phyloP scores from a whole-genome alignment of 2,113 vertebrate genomes.

The Chloropsis cyanopogon region DNA sequence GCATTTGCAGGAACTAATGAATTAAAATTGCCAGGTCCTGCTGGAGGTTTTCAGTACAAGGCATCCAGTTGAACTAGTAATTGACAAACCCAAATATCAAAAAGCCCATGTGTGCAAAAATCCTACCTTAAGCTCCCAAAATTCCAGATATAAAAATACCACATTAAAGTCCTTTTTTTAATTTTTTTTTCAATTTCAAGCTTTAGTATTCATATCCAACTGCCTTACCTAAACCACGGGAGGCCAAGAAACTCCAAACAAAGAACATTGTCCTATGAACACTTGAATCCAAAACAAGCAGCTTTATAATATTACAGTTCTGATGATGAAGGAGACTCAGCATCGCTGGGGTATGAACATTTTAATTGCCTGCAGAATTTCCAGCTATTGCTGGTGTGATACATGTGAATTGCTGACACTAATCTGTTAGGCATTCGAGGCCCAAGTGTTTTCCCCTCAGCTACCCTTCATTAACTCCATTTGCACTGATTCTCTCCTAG shows the following conservation, averaged over 20 bases:
- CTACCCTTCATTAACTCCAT: constrained; percentile 18
- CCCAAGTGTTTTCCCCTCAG: background rate
- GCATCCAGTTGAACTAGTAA: background rate
- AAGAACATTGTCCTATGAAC: background rate
- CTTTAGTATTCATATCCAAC: background rate
- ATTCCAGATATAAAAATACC: background rate
- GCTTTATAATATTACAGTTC: background rate
- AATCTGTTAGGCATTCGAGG: background rate
- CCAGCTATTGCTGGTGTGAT: background rate
- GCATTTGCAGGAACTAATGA: background rate
- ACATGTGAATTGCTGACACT: background rate
- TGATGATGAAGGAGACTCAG: background rate
- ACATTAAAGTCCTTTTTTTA: background rate
- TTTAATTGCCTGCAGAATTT: constrained; percentile 18
- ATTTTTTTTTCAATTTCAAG: background rate
- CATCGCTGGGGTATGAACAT: background rate
- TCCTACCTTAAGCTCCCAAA: background rate
- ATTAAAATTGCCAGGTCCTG: background rate
- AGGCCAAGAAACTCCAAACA: background rate
- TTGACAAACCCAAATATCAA: background rate
- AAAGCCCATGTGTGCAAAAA: background rate
- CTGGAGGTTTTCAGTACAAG: background rate
- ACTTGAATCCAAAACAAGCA: background rate
- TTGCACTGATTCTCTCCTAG: constrained; percentile 23
- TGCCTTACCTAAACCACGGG: background rate